Evolutionary conservation across 2,113 vertebrate genomes (phyloP).

Genomic region (Panurus biarmicus): DNA sequence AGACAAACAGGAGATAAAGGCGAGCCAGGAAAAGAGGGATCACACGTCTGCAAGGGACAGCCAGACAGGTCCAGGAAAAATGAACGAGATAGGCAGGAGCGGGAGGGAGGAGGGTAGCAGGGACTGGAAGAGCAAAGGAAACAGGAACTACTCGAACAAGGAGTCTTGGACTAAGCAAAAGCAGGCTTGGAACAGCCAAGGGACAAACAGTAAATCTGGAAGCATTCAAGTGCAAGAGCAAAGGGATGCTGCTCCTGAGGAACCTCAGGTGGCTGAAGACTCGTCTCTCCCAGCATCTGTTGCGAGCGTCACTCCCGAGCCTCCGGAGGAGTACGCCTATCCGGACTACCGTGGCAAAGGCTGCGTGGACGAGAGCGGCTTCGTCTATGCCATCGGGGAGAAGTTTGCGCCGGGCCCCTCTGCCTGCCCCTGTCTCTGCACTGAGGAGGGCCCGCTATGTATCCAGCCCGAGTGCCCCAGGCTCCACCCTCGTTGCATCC

Average conservation of each 20-base stretch:
- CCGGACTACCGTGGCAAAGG: constrained; percentile 97
- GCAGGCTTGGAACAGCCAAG: constrained; percentile 71
- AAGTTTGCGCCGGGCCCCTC: constrained; percentile 93
- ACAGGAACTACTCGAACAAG: constrained; percentile 66
- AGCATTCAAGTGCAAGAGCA: constrained; percentile 69
- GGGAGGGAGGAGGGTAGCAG: constrained; percentile 71
- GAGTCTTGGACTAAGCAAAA: constrained; percentile 75
- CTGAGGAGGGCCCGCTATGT: constrained; percentile 95
- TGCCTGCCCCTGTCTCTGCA: constrained; percentile 94
- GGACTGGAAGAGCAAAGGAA: constrained; percentile 72
- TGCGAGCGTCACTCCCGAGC: constrained; percentile 72
- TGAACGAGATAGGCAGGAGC: constrained; percentile 75
- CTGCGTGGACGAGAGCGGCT: constrained; percentile 97
- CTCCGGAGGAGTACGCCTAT: constrained; percentile 90
- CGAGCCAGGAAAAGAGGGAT: constrained; percentile 79
- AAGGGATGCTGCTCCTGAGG: constrained; percentile 65
- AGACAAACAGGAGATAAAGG: constrained; percentile 68
- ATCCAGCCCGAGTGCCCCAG: constrained; percentile 91
- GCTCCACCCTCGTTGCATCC: constrained; percentile 91
- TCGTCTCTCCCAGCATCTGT: constrained; percentile 72
- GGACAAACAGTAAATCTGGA: constrained; percentile 60
- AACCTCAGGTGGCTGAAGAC: constrained; percentile 73
- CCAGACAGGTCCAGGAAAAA: constrained; percentile 68
- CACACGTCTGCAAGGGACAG: constrained; percentile 70
- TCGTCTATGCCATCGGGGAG: constrained; percentile 94